Base-by-base conservation (phyloP, 2,888 invertebrate genomes). In the Cosmia pyralina region DNA sequence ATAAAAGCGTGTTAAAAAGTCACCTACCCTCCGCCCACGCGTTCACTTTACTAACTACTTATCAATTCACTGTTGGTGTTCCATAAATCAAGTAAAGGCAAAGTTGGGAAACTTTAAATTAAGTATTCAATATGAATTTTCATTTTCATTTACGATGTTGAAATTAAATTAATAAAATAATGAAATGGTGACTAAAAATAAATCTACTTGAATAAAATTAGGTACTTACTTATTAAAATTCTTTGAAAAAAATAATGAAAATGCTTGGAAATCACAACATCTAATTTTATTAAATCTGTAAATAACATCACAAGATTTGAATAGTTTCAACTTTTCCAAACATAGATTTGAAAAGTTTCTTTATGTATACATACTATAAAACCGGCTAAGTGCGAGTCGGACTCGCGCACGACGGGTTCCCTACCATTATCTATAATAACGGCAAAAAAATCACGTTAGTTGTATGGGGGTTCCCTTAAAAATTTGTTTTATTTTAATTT, bases 61-160 rank as follows among this genome's bases (percentile, higher is more conserved):
- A 60, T 57, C 6, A 17, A 65, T 60, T 78, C n/a, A 55, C 4
- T 48, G 50, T 67, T 19, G n/a, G 41, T 77, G 5, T 55, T 19
- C 0, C 10, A 41, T 15, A 41, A 55, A 38, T 67, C 19, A 38
- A 52, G 11, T 55, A 1, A 13, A 0, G 2, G 0, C 19, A 10
- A 52, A 63, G 22, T 79, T 48, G 0, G 0, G 5, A 28, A 55
- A 69, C 15, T 69, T 55, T 0, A 44, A 69, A 17, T 44, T 22
- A 19, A 38, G 7, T 48, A 53, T 48, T 19, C 13, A 48, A 41
- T 34, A n/a, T 75, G 11, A 75, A 58, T 62, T 48, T 19, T 2
- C n/a, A 28, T 48, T 71, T 19, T 46, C 2, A 22, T 58, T 41
- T 48, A 41, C 3, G 2, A 13, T 50, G 5, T 50, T 34, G 2